Base-by-base conservation (phyloP, 2,797 vertebrate species). In the Gymnoscopelus microlampas region DNA sequence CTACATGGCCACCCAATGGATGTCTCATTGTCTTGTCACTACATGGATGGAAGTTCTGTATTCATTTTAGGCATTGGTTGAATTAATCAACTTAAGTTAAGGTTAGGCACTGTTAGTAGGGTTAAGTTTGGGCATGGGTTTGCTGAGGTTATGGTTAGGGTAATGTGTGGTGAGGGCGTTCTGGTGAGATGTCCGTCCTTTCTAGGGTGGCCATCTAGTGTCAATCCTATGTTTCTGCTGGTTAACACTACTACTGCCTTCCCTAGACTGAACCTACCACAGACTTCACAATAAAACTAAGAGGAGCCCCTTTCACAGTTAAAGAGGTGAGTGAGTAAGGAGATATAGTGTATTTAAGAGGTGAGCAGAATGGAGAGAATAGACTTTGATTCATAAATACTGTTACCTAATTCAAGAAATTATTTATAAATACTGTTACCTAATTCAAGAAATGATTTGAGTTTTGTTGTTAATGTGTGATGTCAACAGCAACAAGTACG, bases 251-350 rank as follows among this genome's bases (percentile, higher is more conserved):
- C 23, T 7, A 62, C 23, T 61, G 24, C 67, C 63, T 24, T 59
- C 24, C 51, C 5, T 82, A 93, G 79, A 89, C 23, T 1, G 92
- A 93, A 59, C 89, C 92, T 0, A 87, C 81, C 48, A 96, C 95
- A 0, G 87, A 91, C 0, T 91, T 96, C 89, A 97, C 96, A 0
- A 94, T 98, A 80, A 97, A 96, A 68, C 93, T 99, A 5, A 93
- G 94, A 65, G 97, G 97, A 60, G 95, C 88, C 1, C 97, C 97
- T 0, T 96, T 93, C n/a, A 97, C 76, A 0, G 90, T 96, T 73
- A 96, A 95, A 3, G 96, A 99, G 95, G 98, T 96, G 73, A 65
- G 85, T 39, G 4, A 26, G 14, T 8, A 13, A 35, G 1, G 23
- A 26, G 8, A 44, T 53, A 1, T 13, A 26, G 7, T 39, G 26